phyloP scores from a whole-genome alignment of 2,888 invertebrate genomes.

The Platycheirus rosarum region DNA sequence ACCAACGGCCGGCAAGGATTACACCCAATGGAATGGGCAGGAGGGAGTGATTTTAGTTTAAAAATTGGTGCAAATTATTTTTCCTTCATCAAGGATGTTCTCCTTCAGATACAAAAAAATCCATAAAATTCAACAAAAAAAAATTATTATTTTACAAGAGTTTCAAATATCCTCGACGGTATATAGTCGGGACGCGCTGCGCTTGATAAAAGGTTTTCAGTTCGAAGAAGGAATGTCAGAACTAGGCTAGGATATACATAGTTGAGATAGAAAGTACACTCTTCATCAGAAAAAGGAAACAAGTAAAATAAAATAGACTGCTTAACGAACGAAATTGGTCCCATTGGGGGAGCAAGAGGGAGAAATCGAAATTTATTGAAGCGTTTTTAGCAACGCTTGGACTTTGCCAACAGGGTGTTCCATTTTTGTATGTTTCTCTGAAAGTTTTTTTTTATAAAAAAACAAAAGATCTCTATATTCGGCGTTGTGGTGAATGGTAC shows the following conservation, averaged over 20 bases:
- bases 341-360: slow-evolving; percentile 44
- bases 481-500: no score
- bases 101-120: slow-evolving; percentile 49
- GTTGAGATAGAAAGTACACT: slow-evolving; percentile 46
- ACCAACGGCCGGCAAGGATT: slow-evolving; percentile 17
- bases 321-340: slow-evolving; percentile 72
- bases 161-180: slow-evolving; percentile 63
- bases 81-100: slow-evolving; percentile 65
- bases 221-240: slow-evolving; percentile 3
- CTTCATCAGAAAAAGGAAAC: slow-evolving; percentile 42
- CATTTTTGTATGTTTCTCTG: not conserved
- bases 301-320: slow-evolving; percentile 33
- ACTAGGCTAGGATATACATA: slow-evolving; percentile 11
- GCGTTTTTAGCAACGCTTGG: slow-evolving; percentile 37
- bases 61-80: slow-evolving; percentile 72
- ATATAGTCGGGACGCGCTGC: slow-evolving; percentile 37
- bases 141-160: slow-evolving; percentile 65
- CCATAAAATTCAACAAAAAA: slow-evolving; percentile 63
- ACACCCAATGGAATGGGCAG: slow-evolving; percentile 25
- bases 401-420: slow-evolving; percentile 10
- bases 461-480: no score
- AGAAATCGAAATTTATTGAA: slow-evolving; percentile 72
- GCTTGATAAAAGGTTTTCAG: slow-evolving; percentile 24
- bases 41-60: slow-evolving; percentile 17
- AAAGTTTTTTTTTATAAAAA: no score